Evolutionary conservation across 1,140 invertebrate genomes (phyloP), one percentile per base, ranked within the genome.

Genomic region (Tetramorium simillimum): DNA sequence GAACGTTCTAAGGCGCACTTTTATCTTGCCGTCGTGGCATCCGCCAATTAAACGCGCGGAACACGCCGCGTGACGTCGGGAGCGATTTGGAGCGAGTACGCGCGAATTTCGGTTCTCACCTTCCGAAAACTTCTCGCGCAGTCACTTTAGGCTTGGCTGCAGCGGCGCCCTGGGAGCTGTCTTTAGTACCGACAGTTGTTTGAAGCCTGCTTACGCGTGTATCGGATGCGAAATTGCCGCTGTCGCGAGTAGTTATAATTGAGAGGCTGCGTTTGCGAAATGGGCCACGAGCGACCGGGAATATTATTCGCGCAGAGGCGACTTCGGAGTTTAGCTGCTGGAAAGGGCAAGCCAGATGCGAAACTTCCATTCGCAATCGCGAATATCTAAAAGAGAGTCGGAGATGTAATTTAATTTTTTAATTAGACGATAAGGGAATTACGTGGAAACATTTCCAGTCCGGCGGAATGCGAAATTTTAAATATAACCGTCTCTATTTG

Each of bases 31-130:
- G 28, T 43, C 37, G 63, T n/a, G 21, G 51, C n/a, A n/a, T n/a
- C 33, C 37, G 24, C 16, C 21, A 6, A 24, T 46, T 78, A 21
- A 65, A 3, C 40, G 58, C 40, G 58, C 24, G 16, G 40, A 28
- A 28, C 33, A 18, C 40, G n/a, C 12, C n/a, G n/a, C 49, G 49
- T 21, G 60, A 62, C 56, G 43, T 37, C 18, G 56, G 40, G 24
- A 77, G n/a, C 78, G 89, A 86, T 91, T 91, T 89, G 65, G 89
- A 60, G 76, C 43, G 81, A n/a, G n/a, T 84, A 81, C 82, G 77
- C 86, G 81, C 89, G 82, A 62, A 76, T 67, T 84, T 62, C 28
- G 46, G 21, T 46, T 78, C 63, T 78, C 60, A 65, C 63, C 49
- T 78, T 84, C 84, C 51, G 81, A 33, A 69, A 91, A 90, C 76